Evolutionary conservation across 2,888 invertebrate genomes (phyloP), one percentile per base, ranked within the genome.

Genomic region (Dicranocentrus wangi): DNA sequence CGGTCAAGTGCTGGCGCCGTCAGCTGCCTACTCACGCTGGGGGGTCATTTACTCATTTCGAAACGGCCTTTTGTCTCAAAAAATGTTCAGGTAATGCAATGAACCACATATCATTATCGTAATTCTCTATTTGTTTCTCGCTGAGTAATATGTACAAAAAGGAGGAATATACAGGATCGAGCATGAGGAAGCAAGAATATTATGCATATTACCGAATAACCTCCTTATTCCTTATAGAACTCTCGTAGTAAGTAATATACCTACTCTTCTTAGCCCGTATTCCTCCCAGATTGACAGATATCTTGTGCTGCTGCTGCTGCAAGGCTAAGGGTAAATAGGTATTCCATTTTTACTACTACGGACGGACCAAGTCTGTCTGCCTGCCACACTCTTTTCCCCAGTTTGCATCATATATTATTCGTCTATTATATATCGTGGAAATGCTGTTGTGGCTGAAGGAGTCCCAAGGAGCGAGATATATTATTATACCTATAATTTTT

Each of bases 21-120:
- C 76, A 86, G 86, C 85, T 86, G 86, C 84, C 86, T 86, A 83
- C 82, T 84, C 85, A 75, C 86, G 72, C 81, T 85, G 80, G 86
- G 86, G 85, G 85, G 85, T 86, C 86, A 86, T 86, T 86, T 86
- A 86, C 85, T 86, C 85, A 85, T 86, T 84, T 84, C 81, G 84
- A 86, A 85, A 85, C 83, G 83, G 83, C 84, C 85, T 85, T 85
- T 85, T 84, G 85, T 86, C 84, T 86, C 84, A 85, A 86, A 86
- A 83, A 85, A 85, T 86, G 81, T 80, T 82, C 86, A 86, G 85
- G 85, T 86, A 86, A 85, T 85, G 82, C 84, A 84, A 85, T 85
- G 85, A 86, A 83, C 84, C 85, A 85, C 86, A 85, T 86, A 85
- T 86, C 85, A 85, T 86, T 86, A 86, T 86, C 85, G 86, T 86